Evolutionary conservation across 2,888 invertebrate genomes (phyloP).

Genomic region (Heliconius cydno): DNA sequence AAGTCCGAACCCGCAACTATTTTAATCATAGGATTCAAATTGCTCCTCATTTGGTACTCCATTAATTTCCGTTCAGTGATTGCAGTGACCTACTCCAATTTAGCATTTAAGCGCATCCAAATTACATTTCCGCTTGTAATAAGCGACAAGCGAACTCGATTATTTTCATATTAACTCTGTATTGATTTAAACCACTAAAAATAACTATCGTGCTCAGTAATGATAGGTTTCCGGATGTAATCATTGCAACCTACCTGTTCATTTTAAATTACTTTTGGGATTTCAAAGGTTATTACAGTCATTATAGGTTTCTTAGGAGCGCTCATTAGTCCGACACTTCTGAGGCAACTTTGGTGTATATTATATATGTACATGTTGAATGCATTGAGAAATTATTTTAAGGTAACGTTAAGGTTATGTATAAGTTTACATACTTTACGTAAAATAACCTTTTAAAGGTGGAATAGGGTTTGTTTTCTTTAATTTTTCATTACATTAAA

Average conservation of each 20-base stretch:
- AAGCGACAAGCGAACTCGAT: slow-evolving; percentile 72
- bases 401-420: no score
- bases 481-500: neutral
- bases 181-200: slow-evolving; percentile 71
- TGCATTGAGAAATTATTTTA: no score
- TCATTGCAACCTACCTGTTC: slow-evolving; percentile 46
- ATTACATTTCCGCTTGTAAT: slow-evolving; percentile 68
- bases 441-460: no score
- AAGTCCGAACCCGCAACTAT: slow-evolving; percentile 42
- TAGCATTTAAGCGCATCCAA: slow-evolving; percentile 55
- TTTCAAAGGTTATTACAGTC: slow-evolving; percentile 40
- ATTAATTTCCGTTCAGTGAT: slow-evolving; percentile 49
- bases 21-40: slow-evolving; percentile 46
- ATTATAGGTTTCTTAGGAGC: slow-evolving; percentile 27
- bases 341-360: slow-evolving; percentile 53
- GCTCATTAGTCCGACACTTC: slow-evolving; percentile 26
- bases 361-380: neutral
- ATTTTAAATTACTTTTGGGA: slow-evolving; percentile 45
- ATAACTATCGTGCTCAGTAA: slow-evolving; percentile 67
- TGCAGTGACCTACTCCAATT: slow-evolving; percentile 52
- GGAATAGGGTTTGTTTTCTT: neutral
- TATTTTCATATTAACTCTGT: slow-evolving; percentile 78
- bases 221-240: slow-evolving; percentile 58
- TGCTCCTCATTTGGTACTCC: slow-evolving; percentile 47
- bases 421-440: no score